Base-by-base conservation (phyloP, 2,113 vertebrate species). In the Podiceps cristatus region DNA sequence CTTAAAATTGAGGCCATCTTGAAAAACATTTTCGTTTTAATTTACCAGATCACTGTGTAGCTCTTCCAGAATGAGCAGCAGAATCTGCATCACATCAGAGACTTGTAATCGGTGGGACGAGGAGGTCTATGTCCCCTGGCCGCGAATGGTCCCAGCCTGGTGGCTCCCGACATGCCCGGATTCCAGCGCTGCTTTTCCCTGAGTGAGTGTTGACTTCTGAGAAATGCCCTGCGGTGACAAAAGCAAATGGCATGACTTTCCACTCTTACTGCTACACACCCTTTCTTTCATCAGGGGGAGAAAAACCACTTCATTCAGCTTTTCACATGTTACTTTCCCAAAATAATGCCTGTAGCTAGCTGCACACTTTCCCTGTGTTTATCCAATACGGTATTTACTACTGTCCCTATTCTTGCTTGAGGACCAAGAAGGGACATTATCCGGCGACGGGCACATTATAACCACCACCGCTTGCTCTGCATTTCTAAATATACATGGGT, bases 401-500 rank as follows among this genome's bases (percentile, higher is more conserved):
- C 35, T 63, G 25, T 44, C 29, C 25, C 19, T 63, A 13, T 74
- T 72, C 40, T 69, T 60, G 5, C 35, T 23, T 62, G n/a, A 77
- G 53, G 27, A 74, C 11, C 10, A 18, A 76, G 19, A 9, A 73
- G 11, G 40, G 53, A 72, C 40, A 11, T 53, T 56, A 22, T 13
- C 31, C 0, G 0, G 4, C 1, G 2, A 69, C 0, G 1, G 47
- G 11, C 29, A 40, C 29, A 19, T 40, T 55, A 73, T 8, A 84
- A 75, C 13, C 55, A 56, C 16, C 25, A 11, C 11, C 0, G 1
- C 55, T 84, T 74, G 37, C 28, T 80, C 67, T 66, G 23, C 29
- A 55, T 19, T 59, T 95, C 64, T 82, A 81, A 47, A 33, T 40
- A 74, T 16, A 80, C 20, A 35, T 1, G 1, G n/a, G 28, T 45